Evolutionary conservation across 1,140 invertebrate species (phyloP), one percentile per base, ranked within the genome.

Genomic region (Ephestia elutella): DNA sequence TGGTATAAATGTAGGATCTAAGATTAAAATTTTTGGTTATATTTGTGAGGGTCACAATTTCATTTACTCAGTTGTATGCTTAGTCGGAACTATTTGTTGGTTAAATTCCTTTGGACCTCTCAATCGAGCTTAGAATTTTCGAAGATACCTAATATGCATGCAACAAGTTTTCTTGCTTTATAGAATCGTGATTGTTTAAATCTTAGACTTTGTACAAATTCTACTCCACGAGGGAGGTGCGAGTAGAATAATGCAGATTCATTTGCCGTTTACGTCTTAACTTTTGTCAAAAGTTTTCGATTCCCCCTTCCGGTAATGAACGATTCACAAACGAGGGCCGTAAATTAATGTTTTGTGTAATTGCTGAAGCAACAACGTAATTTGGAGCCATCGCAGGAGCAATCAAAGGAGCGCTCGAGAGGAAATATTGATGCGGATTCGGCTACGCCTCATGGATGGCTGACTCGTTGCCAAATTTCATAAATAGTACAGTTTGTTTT

Each of bases 281-380:
- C 69, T 81, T 81, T 79, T 72, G 71, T 76, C 65, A 77, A 81
- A 76, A 70, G 70, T 70, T 73, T 68, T 64, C 51, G 50, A 53
- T 66, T 60, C 59, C 69, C 65, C 71, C 66, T 65, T 66, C 62
- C 61, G 57, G 71, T 77, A 76, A 75, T 72, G 67, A 76, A 75
- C 73, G 71, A 74, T 78, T 73, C 71, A 66, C 65, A 67, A 71
- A 72, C 64, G 66, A 71, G 72, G 68, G 69, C 66, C 61, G 65
- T 55, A 64, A 74, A 73, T 74, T 72, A 73, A 76, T 75, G 73
- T 78, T 78, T 73, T 71, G 75, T 73, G 68, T 80, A 78, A 78
- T 78, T 78, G 73, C 65, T 68, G 56, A 60, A 57, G 71, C 65
- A 68, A 73, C 65, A 65, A 66, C 64, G 66, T 70, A 68, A 71